Conservation (phyloP, 2,888 invertebrate genomes). For the Panopea generosa region DNA sequence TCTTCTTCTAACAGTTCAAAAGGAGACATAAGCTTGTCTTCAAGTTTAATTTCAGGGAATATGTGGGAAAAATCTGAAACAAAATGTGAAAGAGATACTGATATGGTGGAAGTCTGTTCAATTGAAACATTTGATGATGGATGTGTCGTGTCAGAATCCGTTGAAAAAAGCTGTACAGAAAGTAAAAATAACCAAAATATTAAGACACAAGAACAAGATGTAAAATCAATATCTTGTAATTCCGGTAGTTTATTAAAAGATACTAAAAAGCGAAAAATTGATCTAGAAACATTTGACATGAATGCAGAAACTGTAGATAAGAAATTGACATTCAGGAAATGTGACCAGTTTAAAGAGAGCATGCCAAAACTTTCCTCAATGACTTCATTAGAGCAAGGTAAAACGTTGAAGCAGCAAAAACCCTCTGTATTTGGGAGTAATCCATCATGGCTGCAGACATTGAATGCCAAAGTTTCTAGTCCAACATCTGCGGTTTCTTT, state of each 20-base stretch:
- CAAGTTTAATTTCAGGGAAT: conserved; percentile 59
- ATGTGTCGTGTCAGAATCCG: too few species aligned
- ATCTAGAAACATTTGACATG: neutral
- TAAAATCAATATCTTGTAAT: too few species aligned
- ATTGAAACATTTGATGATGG: too few species aligned
- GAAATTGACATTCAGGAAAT: neutral
- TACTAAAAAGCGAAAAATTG: neutral
- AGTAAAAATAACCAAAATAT: too few species aligned
- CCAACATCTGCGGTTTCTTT: conserved; percentile 25
- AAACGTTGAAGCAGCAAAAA: too few species aligned
- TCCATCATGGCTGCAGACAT: conserved; percentile 65
- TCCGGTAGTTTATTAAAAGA: too few species aligned
- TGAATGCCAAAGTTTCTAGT: conserved; percentile 59
- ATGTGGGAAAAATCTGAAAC: conserved; percentile 42
- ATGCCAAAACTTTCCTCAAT: neutral
- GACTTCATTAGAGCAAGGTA: too few species aligned
- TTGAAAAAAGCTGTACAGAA: neutral
- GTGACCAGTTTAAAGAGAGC: neutral
- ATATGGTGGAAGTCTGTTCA: conserved; percentile 6
- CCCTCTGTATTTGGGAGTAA: too few species aligned
- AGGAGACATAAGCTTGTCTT: conserved; percentile 41
- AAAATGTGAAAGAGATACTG: neutral
- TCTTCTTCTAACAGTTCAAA: conserved; percentile 5
- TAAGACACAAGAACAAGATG: too few species aligned
- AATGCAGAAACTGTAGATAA: conserved; percentile 6